These are phyloP conservation scores for Dendrolimus pini DNA, from an alignment of 2,888 invertebrate genomes.

Conservation along the genomic window DNA sequence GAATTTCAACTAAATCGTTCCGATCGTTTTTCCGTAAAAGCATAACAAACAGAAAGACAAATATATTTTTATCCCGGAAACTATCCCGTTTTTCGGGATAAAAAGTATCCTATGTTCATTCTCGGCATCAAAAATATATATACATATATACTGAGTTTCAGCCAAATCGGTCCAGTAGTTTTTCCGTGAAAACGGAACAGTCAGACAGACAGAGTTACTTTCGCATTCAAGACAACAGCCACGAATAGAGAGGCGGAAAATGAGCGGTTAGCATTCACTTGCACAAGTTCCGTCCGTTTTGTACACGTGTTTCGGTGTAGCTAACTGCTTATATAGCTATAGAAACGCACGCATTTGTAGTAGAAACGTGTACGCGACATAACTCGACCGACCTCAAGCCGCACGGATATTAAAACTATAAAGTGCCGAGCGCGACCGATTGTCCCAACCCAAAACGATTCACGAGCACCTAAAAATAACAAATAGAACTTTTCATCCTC, in stretches of 20 bases:
- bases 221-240: too few relatives aligned
- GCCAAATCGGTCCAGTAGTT: too few relatives aligned
- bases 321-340: conserved; percentile 4
- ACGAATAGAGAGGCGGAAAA: conserved; percentile 16
- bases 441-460: conserved; percentile 30
- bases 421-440: conserved; percentile 59
- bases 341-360: conserved; percentile 49
- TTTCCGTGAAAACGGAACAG: too few relatives aligned
- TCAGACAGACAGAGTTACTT: too few relatives aligned
- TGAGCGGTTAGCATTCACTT: conserved; percentile 29
- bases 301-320: conserved; percentile 30
- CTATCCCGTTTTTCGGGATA: too few relatives aligned
- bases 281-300: conserved; percentile 26
- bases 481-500: conserved; percentile 27
- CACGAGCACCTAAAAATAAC: conserved; percentile 5
- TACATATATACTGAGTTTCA: too few relatives aligned
- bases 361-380: conserved; percentile 49
- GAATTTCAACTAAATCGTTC: too few relatives aligned
- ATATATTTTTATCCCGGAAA: too few relatives aligned
- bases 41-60: too few relatives aligned
- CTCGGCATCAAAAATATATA: too few relatives aligned
- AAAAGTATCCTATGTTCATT: too few relatives aligned
- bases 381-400: conserved; percentile 51
- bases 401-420: conserved; percentile 72
- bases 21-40: too few relatives aligned